Conservation (phyloP, 2,113 vertebrate genomes). For the Tragelaphus imberbis region DNA sequence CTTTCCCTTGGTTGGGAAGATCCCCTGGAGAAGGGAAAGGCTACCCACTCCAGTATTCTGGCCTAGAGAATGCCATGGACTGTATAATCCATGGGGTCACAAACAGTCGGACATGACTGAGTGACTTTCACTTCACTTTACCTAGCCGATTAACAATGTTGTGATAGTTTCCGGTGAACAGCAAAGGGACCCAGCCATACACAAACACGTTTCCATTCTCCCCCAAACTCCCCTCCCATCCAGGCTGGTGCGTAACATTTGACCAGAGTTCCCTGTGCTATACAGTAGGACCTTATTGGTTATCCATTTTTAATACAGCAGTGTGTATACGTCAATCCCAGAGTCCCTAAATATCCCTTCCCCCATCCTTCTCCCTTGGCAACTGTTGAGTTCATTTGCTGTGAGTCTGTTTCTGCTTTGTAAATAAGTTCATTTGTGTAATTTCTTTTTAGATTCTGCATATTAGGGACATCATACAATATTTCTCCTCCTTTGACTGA, state of each 20-base stretch:
- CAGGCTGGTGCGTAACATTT: rapidly evolving
- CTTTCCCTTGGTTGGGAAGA: too few relatives aligned
- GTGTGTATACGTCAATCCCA: neutral
- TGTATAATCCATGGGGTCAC: rapidly evolving
- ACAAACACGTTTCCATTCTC: neutral
- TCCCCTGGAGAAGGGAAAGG: too few relatives aligned
- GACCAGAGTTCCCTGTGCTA: neutral
- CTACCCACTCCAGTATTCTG: too few relatives aligned
- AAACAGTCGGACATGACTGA: rapidly evolving
- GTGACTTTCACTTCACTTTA: rapidly evolving
- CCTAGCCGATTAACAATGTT: rapidly evolving
- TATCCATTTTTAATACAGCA: neutral
- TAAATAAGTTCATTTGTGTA: neutral
- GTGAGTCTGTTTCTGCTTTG: neutral
- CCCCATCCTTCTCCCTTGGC: neutral
- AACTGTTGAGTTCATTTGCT: neutral
- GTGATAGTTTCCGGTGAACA: neutral
- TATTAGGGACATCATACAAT: neutral
- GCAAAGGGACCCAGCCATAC: too few relatives aligned
- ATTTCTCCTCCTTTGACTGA: neutral
- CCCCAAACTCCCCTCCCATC: neutral
- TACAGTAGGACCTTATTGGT: neutral
- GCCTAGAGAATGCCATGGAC: neutral
- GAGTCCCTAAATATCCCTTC: neutral
- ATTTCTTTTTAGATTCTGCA: neutral